phyloP scores from a whole-genome alignment of 2,888 invertebrate species.

The Aquatica leii region DNA sequence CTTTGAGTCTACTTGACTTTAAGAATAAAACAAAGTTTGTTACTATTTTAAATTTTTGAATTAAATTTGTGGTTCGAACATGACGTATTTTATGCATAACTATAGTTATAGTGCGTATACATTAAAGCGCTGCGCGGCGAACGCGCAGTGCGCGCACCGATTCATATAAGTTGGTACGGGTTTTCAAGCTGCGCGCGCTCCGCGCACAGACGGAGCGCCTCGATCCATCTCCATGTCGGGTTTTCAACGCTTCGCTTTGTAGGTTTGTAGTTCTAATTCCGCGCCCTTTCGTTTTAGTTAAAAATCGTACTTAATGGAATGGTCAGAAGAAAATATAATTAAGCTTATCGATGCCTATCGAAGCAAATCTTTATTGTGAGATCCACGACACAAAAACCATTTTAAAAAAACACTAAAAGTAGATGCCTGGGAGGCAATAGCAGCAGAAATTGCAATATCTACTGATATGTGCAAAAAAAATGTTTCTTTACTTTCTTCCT shows the following conservation, averaged over 20 bases:
- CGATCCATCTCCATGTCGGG: background rate
- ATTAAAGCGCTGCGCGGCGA: background rate
- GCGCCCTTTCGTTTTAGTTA: background rate
- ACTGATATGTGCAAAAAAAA: background rate
- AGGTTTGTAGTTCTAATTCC: background rate
- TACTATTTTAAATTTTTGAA: too few species aligned
- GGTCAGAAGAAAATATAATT: constrained; percentile 8
- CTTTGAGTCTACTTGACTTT: too few species aligned
- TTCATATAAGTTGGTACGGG: background rate
- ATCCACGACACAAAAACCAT: constrained; percentile 6
- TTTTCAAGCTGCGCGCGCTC: constrained; percentile 3
- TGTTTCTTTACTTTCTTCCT: background rate
- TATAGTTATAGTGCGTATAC: background rate
- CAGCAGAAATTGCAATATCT: background rate
- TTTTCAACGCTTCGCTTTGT: background rate
- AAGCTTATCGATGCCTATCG: background rate
- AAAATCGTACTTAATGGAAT: background rate
- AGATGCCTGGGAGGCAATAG: background rate
- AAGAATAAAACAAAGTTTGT: too few species aligned
- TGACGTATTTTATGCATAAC: too few species aligned
- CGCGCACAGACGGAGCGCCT: background rate
- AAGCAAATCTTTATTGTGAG: constrained; percentile 11
- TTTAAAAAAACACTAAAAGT: constrained; percentile 1
- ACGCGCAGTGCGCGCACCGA: background rate
- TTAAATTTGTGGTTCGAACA: too few species aligned